phyloP scores from a whole-genome alignment of 2,113 vertebrate genomes.

The Alouatta palliata region DNA sequence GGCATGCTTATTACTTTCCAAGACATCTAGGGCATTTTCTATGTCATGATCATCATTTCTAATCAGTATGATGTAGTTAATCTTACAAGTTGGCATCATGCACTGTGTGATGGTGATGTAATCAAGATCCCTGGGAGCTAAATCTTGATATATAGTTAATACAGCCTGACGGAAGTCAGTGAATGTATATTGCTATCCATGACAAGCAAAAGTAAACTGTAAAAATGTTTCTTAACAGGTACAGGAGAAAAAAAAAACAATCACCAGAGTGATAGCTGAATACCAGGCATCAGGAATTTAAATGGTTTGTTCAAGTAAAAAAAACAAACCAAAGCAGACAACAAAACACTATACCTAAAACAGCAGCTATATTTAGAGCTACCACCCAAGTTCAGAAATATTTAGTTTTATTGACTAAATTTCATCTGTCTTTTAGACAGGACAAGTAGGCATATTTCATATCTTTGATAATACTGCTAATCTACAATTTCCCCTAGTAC shows the following conservation, averaged over 20 bases:
- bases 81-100: neutral
- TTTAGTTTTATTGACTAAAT: neutral
- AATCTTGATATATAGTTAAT: neutral
- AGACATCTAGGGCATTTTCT: neutral
- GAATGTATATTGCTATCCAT: neutral
- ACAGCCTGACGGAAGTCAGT: neutral
- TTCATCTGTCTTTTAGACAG: neutral
- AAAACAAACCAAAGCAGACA: neutral
- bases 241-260: constrained; percentile 4
- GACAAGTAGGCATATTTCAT: neutral
- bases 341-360: neutral
- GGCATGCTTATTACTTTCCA: neutral
- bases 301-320: neutral
- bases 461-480: neutral
- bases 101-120: neutral
- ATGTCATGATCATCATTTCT: neutral
- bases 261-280: neutral
- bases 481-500: neutral
- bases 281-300: neutral
- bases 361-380: neutral
- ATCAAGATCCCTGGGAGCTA: neutral
- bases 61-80: neutral
- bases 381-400: neutral
- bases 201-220: neutral
- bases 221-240: neutral